These are phyloP conservation scores for Moxostoma hubbsi DNA, from an alignment of 2,797 vertebrate species.

Conservation along the genomic window DNA sequence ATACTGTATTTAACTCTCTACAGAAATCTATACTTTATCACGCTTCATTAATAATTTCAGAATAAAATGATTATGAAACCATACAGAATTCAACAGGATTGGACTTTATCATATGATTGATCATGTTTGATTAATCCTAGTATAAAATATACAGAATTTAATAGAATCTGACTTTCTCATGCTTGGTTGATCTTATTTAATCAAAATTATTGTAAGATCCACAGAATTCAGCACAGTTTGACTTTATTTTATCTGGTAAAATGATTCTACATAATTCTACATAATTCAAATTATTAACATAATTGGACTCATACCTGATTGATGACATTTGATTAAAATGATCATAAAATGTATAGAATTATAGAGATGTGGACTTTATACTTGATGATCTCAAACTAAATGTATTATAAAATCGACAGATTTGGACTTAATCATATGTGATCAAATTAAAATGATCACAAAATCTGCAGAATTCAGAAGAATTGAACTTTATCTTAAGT, in stretches of 20 bases:
- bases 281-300: no score
- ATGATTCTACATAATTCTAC: no score
- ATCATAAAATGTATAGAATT: no score
- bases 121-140: neutral
- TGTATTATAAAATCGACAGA: neutral
- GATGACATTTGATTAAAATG: neutral
- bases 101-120: neutral
- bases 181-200: neutral
- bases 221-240: neutral
- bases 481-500: no score
- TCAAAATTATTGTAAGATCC: neutral
- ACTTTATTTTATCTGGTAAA: no score
- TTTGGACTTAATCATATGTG: no score
- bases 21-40: neutral
- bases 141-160: neutral
- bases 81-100: neutral
- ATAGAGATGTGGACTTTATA: no score
- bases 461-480: no score
- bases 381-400: no score
- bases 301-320: neutral
- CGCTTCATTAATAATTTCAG: neutral
- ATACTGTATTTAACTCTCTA: no score
- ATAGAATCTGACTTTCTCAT: neutral
- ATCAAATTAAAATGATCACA: no score
- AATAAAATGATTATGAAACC: neutral